Evolutionary conservation across 2,888 invertebrate species (phyloP).

Genomic region (Ophion slaviceki): DNA sequence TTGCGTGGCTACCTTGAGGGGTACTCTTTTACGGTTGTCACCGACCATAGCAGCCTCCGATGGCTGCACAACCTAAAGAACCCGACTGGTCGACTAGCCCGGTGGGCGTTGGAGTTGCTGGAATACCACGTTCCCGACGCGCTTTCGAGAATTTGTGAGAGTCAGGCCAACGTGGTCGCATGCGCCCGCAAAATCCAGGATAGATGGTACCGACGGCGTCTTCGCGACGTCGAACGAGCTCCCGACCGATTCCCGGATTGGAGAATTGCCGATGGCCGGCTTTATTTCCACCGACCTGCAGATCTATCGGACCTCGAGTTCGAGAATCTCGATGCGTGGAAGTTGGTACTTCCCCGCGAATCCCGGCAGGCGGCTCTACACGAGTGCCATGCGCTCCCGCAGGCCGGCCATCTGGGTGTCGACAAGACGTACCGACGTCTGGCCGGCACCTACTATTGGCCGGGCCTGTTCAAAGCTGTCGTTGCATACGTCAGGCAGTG

Average conservation of each 20-base stretch:
- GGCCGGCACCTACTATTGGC: conserved; percentile 55
- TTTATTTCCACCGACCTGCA: conserved; percentile 28
- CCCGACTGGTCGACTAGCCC: conserved; percentile 47
- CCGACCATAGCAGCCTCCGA: conserved; percentile 47
- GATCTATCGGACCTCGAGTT: not conserved
- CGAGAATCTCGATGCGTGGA: conserved; percentile 40
- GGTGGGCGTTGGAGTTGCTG: conserved; percentile 61
- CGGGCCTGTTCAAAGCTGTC: too few relatives aligned
- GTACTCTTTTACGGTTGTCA: conserved; percentile 46
- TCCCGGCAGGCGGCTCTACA: conserved; percentile 8
- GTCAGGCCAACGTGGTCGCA: not conserved
- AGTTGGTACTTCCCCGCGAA: conserved; percentile 57
- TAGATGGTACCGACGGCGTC: too few relatives aligned
- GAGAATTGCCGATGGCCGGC: not conserved
- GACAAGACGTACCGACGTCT: conserved; percentile 47
- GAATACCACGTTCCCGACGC: conserved; percentile 61
- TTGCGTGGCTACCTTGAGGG: conserved; percentile 46
- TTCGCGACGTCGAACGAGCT: not conserved
- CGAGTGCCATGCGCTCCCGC: conserved; percentile 3
- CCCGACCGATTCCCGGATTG: not conserved
- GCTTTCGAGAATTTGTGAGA: conserved; percentile 22
- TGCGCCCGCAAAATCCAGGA: too few relatives aligned
- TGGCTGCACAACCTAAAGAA: conserved; percentile 52
- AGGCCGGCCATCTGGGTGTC: conserved; percentile 65
- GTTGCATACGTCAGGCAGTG: conserved; percentile 55